Evolutionary conservation across 1,140 invertebrate species (phyloP), one percentile per base, ranked within the genome.

Genomic region (Drosophila nannoptera): DNA sequence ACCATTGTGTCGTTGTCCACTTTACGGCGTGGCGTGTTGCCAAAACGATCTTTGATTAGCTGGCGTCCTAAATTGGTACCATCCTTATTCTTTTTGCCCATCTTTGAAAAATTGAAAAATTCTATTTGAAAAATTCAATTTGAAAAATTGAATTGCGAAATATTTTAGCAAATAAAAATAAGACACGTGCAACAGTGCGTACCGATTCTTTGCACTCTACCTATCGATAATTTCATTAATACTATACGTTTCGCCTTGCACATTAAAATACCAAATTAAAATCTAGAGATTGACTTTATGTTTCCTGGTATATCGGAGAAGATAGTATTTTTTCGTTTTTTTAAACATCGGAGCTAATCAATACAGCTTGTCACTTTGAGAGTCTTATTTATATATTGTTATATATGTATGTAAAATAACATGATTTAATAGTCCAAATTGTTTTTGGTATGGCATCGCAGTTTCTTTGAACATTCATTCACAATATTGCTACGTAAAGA

Each of bases 31-130:
- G 90, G 91, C 88, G 72, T 77, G 36, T 89, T 81, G 9, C 93
- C 92, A 87, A 96, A 96, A 74, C 95, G 92, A 88, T 96, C 93
- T 84, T 93, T 95, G 33, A 97, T 95, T 43, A 97, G 90, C 0
- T 93, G 90, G 71, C 94, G 92, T 0, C 95, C 95, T 46, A 96
- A 90, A 69, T 83, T 82, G 60, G 73, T 45, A 3, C 56, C 48
- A 7, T 69, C 75, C 65, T 88, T 89, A 40, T 80, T 87, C 32
- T 87, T 88, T 65, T 87, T 87, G 43, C 83, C 75, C 83, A 87
- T 87, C 55, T 62, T 65, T 46, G 32, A 42, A 66, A 33, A 43
- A 59, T n/a, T n/a, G 8, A 12, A 31, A 5, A 42, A 35, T 3
- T 1, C 8, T 54, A 22, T 62, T 43, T 36, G 36, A 58, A 0